Percentiles rank a stretch among this genome's conserved stretches.
phyloP scores from a whole-genome alignment of 2,888 invertebrate species.

The Agrochola lota region DNA sequence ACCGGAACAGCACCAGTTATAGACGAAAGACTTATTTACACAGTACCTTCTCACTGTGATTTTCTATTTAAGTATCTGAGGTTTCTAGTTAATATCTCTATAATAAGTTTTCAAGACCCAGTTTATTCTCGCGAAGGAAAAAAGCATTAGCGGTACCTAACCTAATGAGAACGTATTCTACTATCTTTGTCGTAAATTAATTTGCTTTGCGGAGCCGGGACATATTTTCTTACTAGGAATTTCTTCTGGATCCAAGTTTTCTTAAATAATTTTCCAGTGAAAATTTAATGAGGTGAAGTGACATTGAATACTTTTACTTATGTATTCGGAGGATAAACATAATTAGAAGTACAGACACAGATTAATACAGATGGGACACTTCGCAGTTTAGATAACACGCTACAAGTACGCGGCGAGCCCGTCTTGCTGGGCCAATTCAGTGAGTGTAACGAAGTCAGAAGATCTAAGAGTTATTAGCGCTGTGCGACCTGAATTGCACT shows the following conservation, averaged over 20 bases:
- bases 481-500: too few species aligned
- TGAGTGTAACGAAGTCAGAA: too few species aligned
- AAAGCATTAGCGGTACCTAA: constrained; percentile 8
- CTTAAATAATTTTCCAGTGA: not conserved
- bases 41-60: not conserved
- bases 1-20: constrained; percentile 21
- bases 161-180: constrained; percentile 41
- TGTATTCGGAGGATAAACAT: not conserved
- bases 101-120: constrained; percentile 23
- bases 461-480: too few species aligned
- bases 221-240: constrained; percentile 18
- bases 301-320: not conserved
- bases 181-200: constrained; percentile 41
- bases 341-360: not conserved
- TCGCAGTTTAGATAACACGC: too few species aligned
- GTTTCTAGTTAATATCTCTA: constrained; percentile 23
- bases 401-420: too few species aligned
- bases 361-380: too few species aligned
- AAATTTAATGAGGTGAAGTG: not conserved
- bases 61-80: constrained; percentile 28
- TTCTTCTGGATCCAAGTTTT: not conserved
- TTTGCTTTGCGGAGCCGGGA: constrained; percentile 4
- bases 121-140: constrained; percentile 13
- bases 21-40: constrained; percentile 15
- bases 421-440: too few species aligned